A percentile compares a stretch with the other conserved stretches of the same genome.
Conservation (phyloP, 2,113 vertebrate genomes). For the Lasiurus cinereus region DNA sequence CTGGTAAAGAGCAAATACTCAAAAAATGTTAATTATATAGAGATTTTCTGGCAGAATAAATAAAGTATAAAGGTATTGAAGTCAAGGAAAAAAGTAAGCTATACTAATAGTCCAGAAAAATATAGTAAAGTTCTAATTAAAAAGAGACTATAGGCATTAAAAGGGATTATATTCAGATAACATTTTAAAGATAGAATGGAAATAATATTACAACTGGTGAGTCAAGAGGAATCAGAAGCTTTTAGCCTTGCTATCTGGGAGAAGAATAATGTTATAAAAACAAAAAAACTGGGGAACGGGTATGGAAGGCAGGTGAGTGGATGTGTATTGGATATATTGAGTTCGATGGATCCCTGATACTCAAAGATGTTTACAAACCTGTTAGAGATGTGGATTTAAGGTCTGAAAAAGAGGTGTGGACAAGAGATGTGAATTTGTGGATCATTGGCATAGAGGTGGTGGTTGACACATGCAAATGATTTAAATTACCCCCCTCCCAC, state of each 20-base stretch:
- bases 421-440: background rate
- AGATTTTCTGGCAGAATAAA: constrained; percentile 50
- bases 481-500: background rate
- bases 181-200: background rate
- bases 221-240: background rate
- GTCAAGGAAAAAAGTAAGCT: background rate
- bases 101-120: background rate
- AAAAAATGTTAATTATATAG: background rate
- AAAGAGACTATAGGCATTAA: background rate
- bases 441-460: background rate
- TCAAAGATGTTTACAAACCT: background rate
- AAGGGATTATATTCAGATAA: background rate
- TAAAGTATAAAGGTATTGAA: background rate
- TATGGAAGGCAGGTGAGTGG: background rate
- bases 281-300: background rate
- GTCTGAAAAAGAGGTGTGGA: background rate
- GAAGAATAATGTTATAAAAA: background rate
- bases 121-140: background rate
- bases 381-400: background rate
- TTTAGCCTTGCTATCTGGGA: background rate
- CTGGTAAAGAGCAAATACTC: background rate
- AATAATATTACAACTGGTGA: background rate
- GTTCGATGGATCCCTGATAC: background rate
- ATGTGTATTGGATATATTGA: background rate
- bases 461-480: background rate